Evolutionary conservation across 2,888 invertebrate species (phyloP), one percentile per base, ranked within the genome.

Genomic region (Myopa testacea): DNA sequence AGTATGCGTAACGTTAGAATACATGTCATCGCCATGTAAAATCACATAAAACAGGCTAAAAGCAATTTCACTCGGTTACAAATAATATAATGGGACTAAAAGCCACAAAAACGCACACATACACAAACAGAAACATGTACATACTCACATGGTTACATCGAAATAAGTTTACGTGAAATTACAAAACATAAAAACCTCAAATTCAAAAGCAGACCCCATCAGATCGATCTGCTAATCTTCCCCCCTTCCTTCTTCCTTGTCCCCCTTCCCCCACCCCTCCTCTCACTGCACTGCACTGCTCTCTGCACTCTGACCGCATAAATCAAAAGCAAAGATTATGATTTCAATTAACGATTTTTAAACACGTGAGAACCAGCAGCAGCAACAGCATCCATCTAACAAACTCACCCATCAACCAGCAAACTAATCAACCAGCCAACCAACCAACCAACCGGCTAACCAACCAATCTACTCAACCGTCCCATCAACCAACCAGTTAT

Each of bases 341-440:
- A 75, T 76, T 78, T 75, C 74, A 77, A 79, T 73, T 78, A 78
- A 78, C 70, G 75, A 75, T 78, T 75, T 75, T 58, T 62, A 77
- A 76, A 58, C 40, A 50, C 69, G 69, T 69, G 52, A 26, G 69
- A 14, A 68, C 37, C 34, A 37, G 37, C 12, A 26, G 26, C 16
- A n/a, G 16, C 58, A 58, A 58, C 58, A 58, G 58, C 58, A 58
- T n/a, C 3, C 19, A 4, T n/a, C 4, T 58, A 58, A 58, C 58
- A 16, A 58, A 58, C 16, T 58, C n/a, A 58, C 58, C 58, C n/a
- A 58, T 19, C 58, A 19, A 58, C n/a, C 58, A 58, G 4, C 52
- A 52, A 52, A 52, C 52, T 19, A 19, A 58, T 26, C 26, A 26
- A 26, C 1, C 26, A 26, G 26, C 26, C 26, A 26, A 62, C 62